Evolutionary conservation across 2,888 invertebrate species (phyloP), one percentile per base, ranked within the genome.

Genomic region (Hydroisotoma schaefferi): DNA sequence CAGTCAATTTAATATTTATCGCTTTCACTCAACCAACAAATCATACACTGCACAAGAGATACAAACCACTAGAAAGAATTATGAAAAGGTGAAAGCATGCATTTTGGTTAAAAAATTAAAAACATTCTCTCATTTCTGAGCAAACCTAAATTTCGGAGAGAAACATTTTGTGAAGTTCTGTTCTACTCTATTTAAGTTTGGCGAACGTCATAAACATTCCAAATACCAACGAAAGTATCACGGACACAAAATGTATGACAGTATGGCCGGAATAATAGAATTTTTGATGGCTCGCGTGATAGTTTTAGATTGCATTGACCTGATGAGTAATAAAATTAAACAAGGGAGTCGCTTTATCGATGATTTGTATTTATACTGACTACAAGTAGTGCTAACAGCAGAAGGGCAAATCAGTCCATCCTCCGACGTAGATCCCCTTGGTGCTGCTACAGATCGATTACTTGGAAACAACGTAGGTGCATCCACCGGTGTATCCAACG

Each of bases 331-430:
- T 22, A 22, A 52, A 25, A 12, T 18, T 40, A 40, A 6, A 15
- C 15, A 37, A 40, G 22, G 49, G 20, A n/a, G 18, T 51, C 43
- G 38, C 18, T 26, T 40, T 33, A 23, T 43, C 46, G 3, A 22
- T 46, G 6, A 43, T 43, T 22, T 12, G 46, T 46, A 23, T 20
- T 46, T 10, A 8, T 33, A 10, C 8, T 33, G 33, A 33, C 15
- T 8, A 33, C 15, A 15, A 15, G 22, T 37, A 70, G 72, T 72
- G 37, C 44, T 72, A 40, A 72, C 72, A 51, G 67, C 65, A 2
- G 72, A 72, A 22, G 69, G 72, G 57, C 66, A 67, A 59, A 69
- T 72, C 26, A 70, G 70, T 49, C 70, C 72, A 8, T 63, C 66
- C 1, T 70, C 70, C 6, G 72, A 72, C 46, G 68, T 69, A 26